Evolutionary conservation across 2,888 invertebrate species (phyloP), one percentile per base, ranked within the genome.

Genomic region (Platycheirus albimanus): DNA sequence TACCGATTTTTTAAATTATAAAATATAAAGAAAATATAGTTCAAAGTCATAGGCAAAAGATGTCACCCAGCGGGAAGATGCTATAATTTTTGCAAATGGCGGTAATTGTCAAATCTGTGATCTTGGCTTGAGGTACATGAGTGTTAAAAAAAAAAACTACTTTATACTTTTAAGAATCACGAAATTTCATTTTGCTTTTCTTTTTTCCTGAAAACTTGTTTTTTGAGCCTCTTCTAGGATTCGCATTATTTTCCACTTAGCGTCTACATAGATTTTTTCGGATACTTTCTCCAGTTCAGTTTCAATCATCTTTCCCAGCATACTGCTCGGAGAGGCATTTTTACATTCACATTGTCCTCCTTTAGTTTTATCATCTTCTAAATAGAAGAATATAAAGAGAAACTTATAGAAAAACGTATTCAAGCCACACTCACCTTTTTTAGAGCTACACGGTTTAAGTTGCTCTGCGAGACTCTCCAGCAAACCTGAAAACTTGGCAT

Each of bases 181-280:
- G 11, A 38, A 5, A 8, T 7, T 45, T 49, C 1, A 3, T 36
- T 38, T 15, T 58, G 20, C 24, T n/a, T n/a, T n/a, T n/a, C n/a
- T 24, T 56, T 66, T 70, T 1, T n/a, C 17, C 3, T n/a, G 15
- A 2, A 56, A 54, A 15, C 17, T 17, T 36, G 8, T 51, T 19
- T 5, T 74, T 28, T 74, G 69, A 43, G 79, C 63, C 24, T 79
- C 74, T 38, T 74, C 74, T 11, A 79, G 36, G 0, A 79, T 45
- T 11, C 43, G 79, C 15, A 79, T 49, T 49, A 79, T 79, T 38
- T 56, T 79, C 79, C 79, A 79, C 13, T 79, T 79, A 13, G 74
- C 67, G 6, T 79, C 79, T 1, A 43, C n/a, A 36, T 56, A 79
- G 28, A 79, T 64, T 1, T 69, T 33, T 15, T 74, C 74, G 1